Conservation (phyloP, 2,113 vertebrate species). For the Elachura formosa region DNA sequence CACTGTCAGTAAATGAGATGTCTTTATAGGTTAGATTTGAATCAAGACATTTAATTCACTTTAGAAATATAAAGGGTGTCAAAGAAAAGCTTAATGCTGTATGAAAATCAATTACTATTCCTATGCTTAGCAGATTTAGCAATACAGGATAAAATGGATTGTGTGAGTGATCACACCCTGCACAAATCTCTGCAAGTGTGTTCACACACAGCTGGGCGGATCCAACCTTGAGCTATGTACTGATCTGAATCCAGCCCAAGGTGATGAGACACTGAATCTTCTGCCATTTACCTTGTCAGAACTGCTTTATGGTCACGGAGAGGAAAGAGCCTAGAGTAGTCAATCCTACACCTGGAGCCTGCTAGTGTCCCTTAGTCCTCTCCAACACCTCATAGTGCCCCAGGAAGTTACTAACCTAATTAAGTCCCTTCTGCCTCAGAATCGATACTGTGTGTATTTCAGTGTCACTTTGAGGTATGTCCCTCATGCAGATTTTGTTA, state of each 20-base stretch:
- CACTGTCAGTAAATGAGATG: background rate
- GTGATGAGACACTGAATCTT: background rate
- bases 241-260: background rate
- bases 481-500: background rate
- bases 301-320: background rate
- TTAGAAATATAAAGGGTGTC: background rate
- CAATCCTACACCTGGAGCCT: background rate
- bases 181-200: background rate
- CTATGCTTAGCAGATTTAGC: constrained; percentile 13
- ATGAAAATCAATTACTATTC: background rate
- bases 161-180: background rate
- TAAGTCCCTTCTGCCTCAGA: background rate
- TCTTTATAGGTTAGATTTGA: background rate
- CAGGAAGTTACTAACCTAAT: background rate
- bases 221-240: background rate
- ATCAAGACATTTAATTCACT: background rate
- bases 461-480: background rate
- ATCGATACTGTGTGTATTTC: background rate
- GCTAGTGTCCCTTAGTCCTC: background rate
- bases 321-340: background rate
- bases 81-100: background rate
- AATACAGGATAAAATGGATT: background rate
- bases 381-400: background rate
- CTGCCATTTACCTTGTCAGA: background rate
- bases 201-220: background rate